These are phyloP conservation scores for Drosophila kanapiae DNA, from an alignment of 1,140 invertebrate genomes.

Conservation along the genomic window DNA sequence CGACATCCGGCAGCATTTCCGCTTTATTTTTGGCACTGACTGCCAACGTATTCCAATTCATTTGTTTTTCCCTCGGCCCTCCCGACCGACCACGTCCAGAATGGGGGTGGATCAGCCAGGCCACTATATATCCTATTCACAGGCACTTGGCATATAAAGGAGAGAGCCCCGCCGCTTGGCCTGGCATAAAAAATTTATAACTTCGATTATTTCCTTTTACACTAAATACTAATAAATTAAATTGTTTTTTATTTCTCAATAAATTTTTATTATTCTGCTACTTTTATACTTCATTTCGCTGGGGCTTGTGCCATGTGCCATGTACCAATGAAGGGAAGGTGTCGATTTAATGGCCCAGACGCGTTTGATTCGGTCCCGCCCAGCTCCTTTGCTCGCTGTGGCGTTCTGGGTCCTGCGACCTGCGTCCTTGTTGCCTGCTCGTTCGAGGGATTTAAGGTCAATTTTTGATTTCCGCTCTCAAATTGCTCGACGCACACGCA, in stretches of 20 bases:
- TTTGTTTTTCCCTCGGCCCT: slow-evolving; percentile 72
- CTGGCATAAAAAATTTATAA: slow-evolving; percentile 81
- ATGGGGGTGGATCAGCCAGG: background rate
- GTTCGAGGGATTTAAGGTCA: slow-evolving; percentile 69
- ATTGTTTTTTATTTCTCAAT: slow-evolving; percentile 84
- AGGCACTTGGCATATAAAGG: slow-evolving; percentile 49
- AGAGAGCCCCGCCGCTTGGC: slow-evolving; percentile 28
- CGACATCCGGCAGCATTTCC: slow-evolving; percentile 69
- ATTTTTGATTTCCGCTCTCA: slow-evolving; percentile 83
- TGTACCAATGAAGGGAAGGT: slow-evolving; percentile 36
- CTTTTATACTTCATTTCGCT: slow-evolving; percentile 78
- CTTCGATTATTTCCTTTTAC: slow-evolving; percentile 81
- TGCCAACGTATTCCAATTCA: slow-evolving; percentile 79
- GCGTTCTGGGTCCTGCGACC: background rate
- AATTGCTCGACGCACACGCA: slow-evolving; percentile 79
- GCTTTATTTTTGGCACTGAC: slow-evolving; percentile 72
- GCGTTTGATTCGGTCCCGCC: slow-evolving; percentile 37
- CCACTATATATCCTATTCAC: slow-evolving; percentile 22
- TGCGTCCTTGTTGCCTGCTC: slow-evolving; percentile 19
- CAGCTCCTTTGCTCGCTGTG: background rate
- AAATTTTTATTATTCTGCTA: slow-evolving; percentile 84
- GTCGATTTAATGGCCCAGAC: slow-evolving; percentile 79
- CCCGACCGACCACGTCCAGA: background rate
- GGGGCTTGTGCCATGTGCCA: background rate
- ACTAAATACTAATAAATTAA: slow-evolving; percentile 84